These are phyloP conservation scores for Emydocephalus ijimae DNA, from an alignment of 2,113 vertebrate genomes.

Conservation along the genomic window DNA sequence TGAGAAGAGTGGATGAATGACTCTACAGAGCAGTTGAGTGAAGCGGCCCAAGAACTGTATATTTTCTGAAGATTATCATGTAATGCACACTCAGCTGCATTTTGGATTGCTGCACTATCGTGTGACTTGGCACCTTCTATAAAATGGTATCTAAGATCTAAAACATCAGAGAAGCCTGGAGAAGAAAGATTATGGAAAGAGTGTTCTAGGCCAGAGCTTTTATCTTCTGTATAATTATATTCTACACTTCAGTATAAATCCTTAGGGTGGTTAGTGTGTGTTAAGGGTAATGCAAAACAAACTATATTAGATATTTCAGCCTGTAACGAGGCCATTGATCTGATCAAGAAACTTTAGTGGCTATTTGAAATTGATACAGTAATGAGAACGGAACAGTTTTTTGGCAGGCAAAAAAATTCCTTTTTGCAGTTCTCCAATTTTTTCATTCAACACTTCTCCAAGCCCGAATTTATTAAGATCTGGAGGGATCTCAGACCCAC, in stretches of 20 bases:
- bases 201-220: neutral
- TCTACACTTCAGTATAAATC: neutral
- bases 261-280: neutral
- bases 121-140: neutral
- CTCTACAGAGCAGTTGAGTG: neutral
- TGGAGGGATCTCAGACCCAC: neutral
- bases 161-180: neutral
- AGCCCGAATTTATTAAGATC: neutral
- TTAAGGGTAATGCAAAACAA: neutral
- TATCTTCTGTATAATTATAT: neutral
- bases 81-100: neutral
- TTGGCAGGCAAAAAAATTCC: neutral
- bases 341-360: neutral
- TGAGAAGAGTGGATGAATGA: neutral
- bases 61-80: neutral
- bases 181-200: neutral
- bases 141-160: neutral
- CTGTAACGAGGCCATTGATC: neutral
- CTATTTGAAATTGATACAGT: neutral
- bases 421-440: neutral
- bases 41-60: neutral
- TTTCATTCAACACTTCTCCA: neutral
- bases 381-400: neutral
- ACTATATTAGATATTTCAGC: neutral
- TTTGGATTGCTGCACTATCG: neutral